Base-by-base conservation (phyloP, 1,140 invertebrate species). In the Drosophila seguyi region DNA sequence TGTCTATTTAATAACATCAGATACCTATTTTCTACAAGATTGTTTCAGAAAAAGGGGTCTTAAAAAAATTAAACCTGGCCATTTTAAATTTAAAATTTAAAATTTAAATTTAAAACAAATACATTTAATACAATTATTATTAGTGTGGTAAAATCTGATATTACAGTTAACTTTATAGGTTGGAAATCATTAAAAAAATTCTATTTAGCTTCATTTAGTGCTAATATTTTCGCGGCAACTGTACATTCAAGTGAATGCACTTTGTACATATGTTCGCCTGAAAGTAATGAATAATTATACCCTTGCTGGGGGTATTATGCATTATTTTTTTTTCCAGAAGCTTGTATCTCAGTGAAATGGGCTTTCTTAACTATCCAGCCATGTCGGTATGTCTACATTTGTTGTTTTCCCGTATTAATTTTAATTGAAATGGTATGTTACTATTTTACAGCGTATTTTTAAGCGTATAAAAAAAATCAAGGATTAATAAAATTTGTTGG, bases 271-370 rank as follows among this genome's bases (percentile, higher is more conserved):
- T 31, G 42, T 34, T 27, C 29, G 50, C 22, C 58, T 25, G 45
- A 53, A 61, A 53, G 16, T 27, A 25, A 61, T 61, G 31, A 61
- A 61, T 38, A 55, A 55, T 61, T 29, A 53, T 53, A 36, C 50
- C 7, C 50, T 53, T 22, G 18, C 31, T 10, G 7, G 10, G 14
- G 18, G 31, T 53, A 36, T 22, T 16, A 6, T 36, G 16, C 0
- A 3, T 8, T 36, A n/a, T 36, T 5, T 5, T 16, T 50, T 34
- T 34, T 14, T 18, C 1, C 11, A 18, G 14, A 47, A 18, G 27
- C 1, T 13, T 31, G 25, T 13, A 29, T 3, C 0, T 1, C 4
- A 27, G 1, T 11, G 4, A 48, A 48, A 27, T 16, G 14, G 14
- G 7, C 1, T 29, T 48, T 11, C n/a, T 48, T 27, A n/a, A 1